Conservation (phyloP, 2,797 vertebrate species). For the Sparidentex hasta region DNA sequence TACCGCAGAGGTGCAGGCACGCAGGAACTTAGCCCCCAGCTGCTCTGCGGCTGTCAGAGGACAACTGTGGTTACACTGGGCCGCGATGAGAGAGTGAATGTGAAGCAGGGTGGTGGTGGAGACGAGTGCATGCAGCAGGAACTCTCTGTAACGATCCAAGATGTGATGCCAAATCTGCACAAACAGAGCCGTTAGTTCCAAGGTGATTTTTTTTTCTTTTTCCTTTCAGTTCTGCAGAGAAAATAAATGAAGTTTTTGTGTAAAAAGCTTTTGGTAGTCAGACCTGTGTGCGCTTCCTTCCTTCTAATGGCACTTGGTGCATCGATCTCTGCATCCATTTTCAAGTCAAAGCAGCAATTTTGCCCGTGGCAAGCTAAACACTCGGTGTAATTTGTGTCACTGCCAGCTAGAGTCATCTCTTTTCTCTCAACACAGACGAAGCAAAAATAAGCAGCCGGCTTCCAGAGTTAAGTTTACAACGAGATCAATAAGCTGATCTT, state of each 20-base stretch:
- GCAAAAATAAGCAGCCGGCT: slow-evolving; percentile 9
- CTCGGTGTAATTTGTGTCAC: slow-evolving; percentile 42
- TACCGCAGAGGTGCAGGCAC: slow-evolving; percentile 43
- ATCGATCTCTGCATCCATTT: slow-evolving; percentile 41
- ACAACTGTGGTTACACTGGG: slow-evolving; percentile 1
- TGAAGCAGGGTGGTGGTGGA: neutral
- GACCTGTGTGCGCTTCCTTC: neutral
- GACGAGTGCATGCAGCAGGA: neutral
- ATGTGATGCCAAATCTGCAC: neutral
- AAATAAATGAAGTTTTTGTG: neutral
- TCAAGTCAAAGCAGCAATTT: slow-evolving; percentile 44
- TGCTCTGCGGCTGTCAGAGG: slow-evolving; percentile 29
- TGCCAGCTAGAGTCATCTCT: slow-evolving; percentile 22
- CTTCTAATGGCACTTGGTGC: slow-evolving; percentile 11
- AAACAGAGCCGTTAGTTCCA: neutral
- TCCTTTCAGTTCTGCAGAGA: neutral
- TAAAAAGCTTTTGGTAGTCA: slow-evolving; percentile 15
- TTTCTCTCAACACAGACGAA: neutral
- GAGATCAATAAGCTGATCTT: neutral
- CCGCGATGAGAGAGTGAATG: neutral
- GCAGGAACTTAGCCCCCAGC: slow-evolving; percentile 29
- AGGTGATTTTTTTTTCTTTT: neutral
- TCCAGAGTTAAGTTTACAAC: slow-evolving; percentile 4
- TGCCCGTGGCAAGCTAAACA: slow-evolving; percentile 21
- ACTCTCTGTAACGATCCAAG: neutral